Conservation (phyloP, 2,888 invertebrate species). For the Melinaea marsaeus region DNA sequence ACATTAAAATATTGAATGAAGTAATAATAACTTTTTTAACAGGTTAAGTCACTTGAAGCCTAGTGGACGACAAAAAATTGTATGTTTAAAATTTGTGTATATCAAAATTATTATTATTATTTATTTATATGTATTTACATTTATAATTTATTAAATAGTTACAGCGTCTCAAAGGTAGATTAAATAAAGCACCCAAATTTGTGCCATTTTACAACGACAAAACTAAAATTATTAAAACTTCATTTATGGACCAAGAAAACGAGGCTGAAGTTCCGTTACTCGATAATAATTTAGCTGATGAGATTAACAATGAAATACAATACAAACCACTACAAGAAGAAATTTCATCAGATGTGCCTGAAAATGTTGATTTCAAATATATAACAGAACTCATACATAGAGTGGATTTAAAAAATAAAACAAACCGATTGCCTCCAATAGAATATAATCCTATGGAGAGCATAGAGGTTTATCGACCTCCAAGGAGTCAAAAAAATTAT, state of each 20-base stretch:
- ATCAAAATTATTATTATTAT: conserved; percentile 3
- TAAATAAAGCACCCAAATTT: conserved; percentile 22
- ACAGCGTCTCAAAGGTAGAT: conserved; percentile 20
- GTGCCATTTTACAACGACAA: conserved; percentile 30
- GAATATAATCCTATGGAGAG: conserved; percentile 34
- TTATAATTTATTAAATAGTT: conserved; percentile 15
- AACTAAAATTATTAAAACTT: conserved; percentile 29
- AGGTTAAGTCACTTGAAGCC: conserved; percentile 17
- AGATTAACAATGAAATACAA: conserved; percentile 27
- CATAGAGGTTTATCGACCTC: conserved; percentile 24
- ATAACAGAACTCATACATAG: conserved; percentile 62
- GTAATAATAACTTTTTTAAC: not conserved
- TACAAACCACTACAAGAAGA: conserved; percentile 25
- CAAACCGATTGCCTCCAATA: conserved; percentile 24
- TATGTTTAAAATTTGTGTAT: conserved; percentile 33
- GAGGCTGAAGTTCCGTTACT: conserved; percentile 30
- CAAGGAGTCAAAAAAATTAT: conserved; percentile 21
- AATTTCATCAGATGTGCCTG: conserved; percentile 28
- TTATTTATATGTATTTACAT: not conserved
- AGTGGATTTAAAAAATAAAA: conserved; percentile 44
- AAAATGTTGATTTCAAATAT: conserved; percentile 61
- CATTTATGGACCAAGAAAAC: conserved; percentile 31
- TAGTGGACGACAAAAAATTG: conserved; percentile 36
- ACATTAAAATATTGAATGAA: not conserved
- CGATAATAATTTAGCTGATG: conserved; percentile 28